Evolutionary conservation across 2,797 vertebrate genomes (phyloP).

Genomic region (Alcedo quadribrachys): DNA sequence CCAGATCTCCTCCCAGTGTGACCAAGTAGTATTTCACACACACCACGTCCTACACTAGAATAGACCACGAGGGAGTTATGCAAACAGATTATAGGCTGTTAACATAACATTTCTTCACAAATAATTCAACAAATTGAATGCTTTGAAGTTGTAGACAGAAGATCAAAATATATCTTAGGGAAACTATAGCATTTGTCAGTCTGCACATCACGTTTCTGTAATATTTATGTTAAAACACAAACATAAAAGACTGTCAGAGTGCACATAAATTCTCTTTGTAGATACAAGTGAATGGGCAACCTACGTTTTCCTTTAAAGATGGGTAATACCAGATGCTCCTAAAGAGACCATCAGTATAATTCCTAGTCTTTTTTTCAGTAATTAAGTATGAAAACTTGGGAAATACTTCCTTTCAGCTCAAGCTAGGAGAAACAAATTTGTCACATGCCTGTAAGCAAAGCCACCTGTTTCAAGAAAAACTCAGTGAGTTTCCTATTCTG

Average conservation of each 20-base stretch:
- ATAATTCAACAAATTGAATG: not conserved
- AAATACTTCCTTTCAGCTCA: not conserved
- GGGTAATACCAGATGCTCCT: not conserved
- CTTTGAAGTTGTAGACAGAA: not conserved
- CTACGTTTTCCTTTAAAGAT: not conserved
- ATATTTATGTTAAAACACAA: not conserved
- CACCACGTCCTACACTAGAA: not conserved
- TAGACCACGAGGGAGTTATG: not conserved
- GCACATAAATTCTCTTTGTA: not conserved
- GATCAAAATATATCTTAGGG: not conserved
- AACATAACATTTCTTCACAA: not conserved
- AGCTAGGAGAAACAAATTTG: not conserved
- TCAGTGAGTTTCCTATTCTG: not conserved
- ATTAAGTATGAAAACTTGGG: not conserved
- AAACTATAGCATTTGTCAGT: not conserved
- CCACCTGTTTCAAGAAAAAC: not conserved
- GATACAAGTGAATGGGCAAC: not conserved
- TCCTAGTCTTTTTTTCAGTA: not conserved
- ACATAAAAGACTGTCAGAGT: not conserved
- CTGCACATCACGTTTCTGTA: not conserved
- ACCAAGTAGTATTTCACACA: not conserved
- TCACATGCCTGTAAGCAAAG: not conserved
- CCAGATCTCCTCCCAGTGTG: not conserved
- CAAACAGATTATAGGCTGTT: not conserved
- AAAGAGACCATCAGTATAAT: not conserved